Evolutionary conservation across 2,797 vertebrate species (phyloP), one percentile per base, ranked within the genome.

Genomic region (Clangula hyemalis): DNA sequence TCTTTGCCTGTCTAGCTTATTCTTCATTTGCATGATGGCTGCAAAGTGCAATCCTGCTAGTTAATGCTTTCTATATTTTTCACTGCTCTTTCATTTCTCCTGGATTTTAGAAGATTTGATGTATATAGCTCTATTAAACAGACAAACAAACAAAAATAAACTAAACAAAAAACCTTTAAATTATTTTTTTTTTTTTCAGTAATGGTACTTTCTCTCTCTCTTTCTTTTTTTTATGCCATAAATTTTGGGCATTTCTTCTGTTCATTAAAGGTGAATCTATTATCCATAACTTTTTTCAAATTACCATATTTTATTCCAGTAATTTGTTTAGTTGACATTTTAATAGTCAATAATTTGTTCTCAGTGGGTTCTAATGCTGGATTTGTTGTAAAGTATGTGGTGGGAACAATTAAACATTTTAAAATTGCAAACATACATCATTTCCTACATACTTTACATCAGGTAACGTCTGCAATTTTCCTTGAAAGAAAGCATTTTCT

Each of bases 391-490:
- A 95, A 89, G 22, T 60, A 3, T 58, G 13, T 88, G 9, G 45
- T 83, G 28, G 64, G 79, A 96, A 79, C 8, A 95, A 93, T 85
- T 77, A 85, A 85, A 68, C 10, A 83, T 47, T 91, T 85, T 21
- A 53, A 74, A 92, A 82, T 85, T 94, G 13, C 54, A 88, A 93
- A 32, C 21, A 81, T 43, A 17, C 8, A 19, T 78, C 1, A 79
- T 88, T 94, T 89, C 61, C n/a, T 86, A 32, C 6, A 25, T 36
- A 81, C 85, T 92, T 91, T 70, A 61, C 39, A 47, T 85, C 28
- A 86, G 54, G 54, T n/a, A 89, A 56, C 49, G 25, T 15, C 60
- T 90, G 28, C 20, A 76, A 51, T 69, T 92, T 90, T 84, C 27
- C 62, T 75, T 62, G 16, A 58, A 49, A 41, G 36, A n/a, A 83